Evolutionary conservation across 2,888 invertebrate species (phyloP).

Genomic region (Calephelis perditalis): DNA sequence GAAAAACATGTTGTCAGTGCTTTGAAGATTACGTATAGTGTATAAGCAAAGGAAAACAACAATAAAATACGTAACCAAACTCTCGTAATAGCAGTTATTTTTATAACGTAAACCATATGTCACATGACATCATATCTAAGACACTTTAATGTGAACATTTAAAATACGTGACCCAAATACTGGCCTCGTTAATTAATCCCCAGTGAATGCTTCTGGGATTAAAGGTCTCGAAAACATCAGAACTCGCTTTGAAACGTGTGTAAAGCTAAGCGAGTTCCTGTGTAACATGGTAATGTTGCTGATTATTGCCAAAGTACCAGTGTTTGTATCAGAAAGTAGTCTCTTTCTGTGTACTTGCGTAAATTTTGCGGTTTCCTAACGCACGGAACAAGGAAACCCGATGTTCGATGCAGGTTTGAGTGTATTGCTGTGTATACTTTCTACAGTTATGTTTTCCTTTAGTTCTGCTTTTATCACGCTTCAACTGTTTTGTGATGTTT

Average conservation of each 20-base stretch:
- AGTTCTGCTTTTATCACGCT: conserved; percentile 4
- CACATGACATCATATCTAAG: background rate
- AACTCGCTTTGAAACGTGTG: conserved; percentile 35
- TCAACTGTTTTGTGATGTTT: background rate
- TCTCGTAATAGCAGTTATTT: too few relatives aligned
- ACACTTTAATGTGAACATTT: background rate
- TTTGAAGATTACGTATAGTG: too few relatives aligned
- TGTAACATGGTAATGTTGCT: conserved; percentile 31
- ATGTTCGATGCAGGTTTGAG: background rate
- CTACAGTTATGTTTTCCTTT: conserved; percentile 4
- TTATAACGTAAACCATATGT: background rate
- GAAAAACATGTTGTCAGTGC: too few relatives aligned
- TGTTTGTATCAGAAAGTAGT: conserved; percentile 6
- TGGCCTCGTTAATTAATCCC: conserved; percentile 22
- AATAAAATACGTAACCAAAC: too few relatives aligned
- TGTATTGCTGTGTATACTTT: conserved; percentile 7
- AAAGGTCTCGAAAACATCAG: conserved; percentile 41
- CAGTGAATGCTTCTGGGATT: conserved; percentile 30
- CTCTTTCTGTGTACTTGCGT: conserved; percentile 8
- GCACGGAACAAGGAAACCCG: conserved; percentile 9
- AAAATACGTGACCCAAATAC: conserved; percentile 24
- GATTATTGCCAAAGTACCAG: conserved; percentile 13
- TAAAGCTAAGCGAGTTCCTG: conserved; percentile 42
- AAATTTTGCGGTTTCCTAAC: conserved; percentile 24
- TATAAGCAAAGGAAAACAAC: too few relatives aligned